A percentile compares a stretch with the other conserved stretches of the same genome.
Conservation (phyloP, 2,888 invertebrate genomes). For the Schrankia costaestrigalis region DNA sequence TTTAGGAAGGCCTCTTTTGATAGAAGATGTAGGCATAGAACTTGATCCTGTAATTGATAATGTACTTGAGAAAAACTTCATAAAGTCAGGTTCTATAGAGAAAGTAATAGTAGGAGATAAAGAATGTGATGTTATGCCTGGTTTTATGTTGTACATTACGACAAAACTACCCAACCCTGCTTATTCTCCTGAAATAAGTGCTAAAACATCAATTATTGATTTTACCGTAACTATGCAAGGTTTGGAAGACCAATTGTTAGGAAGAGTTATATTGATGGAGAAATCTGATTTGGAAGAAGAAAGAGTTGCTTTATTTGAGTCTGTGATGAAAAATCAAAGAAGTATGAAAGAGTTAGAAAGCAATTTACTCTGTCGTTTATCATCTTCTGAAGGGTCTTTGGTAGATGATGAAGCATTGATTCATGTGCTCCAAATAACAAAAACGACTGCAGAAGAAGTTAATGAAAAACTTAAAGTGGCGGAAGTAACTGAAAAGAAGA, state of each 20-base stretch:
- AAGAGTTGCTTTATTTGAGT: conserved; percentile 94
- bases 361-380: conserved; percentile 93
- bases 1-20: conserved; percentile 91
- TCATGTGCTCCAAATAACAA: conserved; percentile 91
- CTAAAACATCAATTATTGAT: conserved; percentile 97
- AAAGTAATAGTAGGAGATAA: conserved; percentile 97
- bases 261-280: conserved; percentile 96
- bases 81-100: conserved; percentile 97
- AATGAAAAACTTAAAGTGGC: conserved; percentile 96
- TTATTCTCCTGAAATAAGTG: conserved; percentile 97
- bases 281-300: conserved; percentile 97
- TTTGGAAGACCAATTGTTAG: conserved; percentile 95
- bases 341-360: conserved; percentile 98
- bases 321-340: conserved; percentile 97
- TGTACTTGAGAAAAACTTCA: conserved; percentile 97
- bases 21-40: conserved; percentile 97
- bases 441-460: conserved; percentile 95
- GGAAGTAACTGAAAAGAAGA: conserved; percentile 96
- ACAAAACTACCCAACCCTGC: conserved; percentile 98
- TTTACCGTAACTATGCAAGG: conserved; percentile 99
- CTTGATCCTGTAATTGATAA: conserved; percentile 98
- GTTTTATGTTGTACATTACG: conserved; percentile 96
- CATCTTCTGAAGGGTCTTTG: conserved; percentile 95
- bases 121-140: conserved; percentile 97
- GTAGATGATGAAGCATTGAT: conserved; percentile 98